Percentiles rank a stretch among this genome's conserved stretches.
Conservation (phyloP, 2,797 vertebrate genomes). For the Falco naumanni region DNA sequence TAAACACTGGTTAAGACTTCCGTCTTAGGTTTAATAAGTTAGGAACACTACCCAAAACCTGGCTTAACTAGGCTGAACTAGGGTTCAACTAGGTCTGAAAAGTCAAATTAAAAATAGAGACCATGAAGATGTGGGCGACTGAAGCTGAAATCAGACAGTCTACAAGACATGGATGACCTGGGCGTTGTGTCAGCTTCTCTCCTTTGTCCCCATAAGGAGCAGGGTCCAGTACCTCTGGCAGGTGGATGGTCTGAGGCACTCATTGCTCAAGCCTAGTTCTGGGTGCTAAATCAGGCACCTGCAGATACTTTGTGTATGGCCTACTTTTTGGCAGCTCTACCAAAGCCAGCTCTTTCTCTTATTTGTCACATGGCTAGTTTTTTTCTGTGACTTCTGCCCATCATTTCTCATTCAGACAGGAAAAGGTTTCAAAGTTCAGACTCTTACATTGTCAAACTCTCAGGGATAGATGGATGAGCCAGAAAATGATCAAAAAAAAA, state of each 20-base stretch:
- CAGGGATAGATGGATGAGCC: background rate
- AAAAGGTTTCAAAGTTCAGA: background rate
- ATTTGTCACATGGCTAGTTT: background rate
- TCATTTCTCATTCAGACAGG: conserved; percentile 2
- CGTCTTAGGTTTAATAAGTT: background rate
- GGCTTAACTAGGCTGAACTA: too few relatives aligned
- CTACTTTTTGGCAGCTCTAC: conserved; percentile 12
- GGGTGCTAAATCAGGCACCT: background rate
- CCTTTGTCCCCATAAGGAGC: background rate
- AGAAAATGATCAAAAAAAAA: conserved; percentile 4
- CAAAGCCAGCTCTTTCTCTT: background rate
- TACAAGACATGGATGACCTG: background rate
- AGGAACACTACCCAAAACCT: background rate
- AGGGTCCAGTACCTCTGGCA: background rate
- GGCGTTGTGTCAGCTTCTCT: background rate
- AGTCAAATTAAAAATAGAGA: background rate
- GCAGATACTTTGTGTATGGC: background rate
- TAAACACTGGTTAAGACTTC: background rate
- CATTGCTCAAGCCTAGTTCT: background rate
- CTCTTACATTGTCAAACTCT: background rate
- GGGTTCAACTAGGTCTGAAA: background rate
- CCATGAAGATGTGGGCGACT: background rate
- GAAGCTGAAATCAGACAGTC: background rate
- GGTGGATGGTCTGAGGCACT: background rate
- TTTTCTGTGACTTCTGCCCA: background rate